Evolutionary conservation across 2,888 invertebrate genomes (phyloP), one percentile per base, ranked within the genome.

Genomic region (Mythimna lalbum): DNA sequence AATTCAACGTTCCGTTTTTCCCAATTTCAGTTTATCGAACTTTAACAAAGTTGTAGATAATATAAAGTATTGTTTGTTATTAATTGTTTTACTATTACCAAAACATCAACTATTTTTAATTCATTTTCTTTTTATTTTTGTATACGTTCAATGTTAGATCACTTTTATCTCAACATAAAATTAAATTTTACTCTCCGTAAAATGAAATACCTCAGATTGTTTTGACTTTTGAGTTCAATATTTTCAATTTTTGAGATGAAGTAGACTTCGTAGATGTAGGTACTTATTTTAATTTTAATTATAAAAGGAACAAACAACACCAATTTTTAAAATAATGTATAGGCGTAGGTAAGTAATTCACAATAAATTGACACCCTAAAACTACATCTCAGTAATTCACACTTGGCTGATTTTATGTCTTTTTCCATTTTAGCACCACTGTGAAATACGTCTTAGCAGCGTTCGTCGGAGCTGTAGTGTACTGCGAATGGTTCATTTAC

Each of bases 401-500:
- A 72, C 73, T 56, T 73, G 78, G 33, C 12, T 73, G 50, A 50
- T 59, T 78, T 77, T 59, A 56, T 52, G 60, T 4, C 23, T 63
- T 55, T 36, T 43, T 52, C 43, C 57, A 50, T 90, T 92, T 21
- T 86, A 95, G 95, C 82, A 86, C 91, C 27, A 83, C 90, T 72
- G 80, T 91, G 49, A 95, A 94, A 88, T 94, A 93, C 82, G 87
- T 91, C 57, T 75, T 92, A 80, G 89, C 89, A 31, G 86, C 86
- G 21, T 83, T 90, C 31, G 19, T 93, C 19, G 92, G 88, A 6
- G 89, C 90, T 43, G 85, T 89, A 56, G 72, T 97, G 56, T 97
- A 96, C 87, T 96, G 96, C 89, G 97, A 97, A 92, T 96, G 95
- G 93, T 87, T 97, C 61, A 91, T 95, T 12, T 97, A 97, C 83